Evolutionary conservation across 1,140 invertebrate genomes (phyloP).

Genomic region (Pseudomyrmex cubaensis): DNA sequence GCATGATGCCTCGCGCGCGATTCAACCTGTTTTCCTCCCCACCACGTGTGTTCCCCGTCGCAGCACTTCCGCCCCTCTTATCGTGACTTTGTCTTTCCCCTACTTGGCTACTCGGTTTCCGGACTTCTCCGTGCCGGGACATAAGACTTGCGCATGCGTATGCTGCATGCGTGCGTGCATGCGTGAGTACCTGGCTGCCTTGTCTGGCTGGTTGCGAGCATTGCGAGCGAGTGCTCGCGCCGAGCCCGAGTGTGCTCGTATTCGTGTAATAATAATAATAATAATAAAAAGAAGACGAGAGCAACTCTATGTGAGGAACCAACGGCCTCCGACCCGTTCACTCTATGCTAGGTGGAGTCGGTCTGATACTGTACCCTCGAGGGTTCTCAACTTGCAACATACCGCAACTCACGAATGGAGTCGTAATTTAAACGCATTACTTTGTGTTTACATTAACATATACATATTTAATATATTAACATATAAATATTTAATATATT

Average conservation of each 20-base stretch:
- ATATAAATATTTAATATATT: too few species aligned
- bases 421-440: background rate
- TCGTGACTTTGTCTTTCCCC: slow-evolving; percentile 55
- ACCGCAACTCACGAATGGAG: background rate
- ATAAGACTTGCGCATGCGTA: slow-evolving; percentile 62
- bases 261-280: slow-evolving; percentile 81
- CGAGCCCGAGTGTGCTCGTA: slow-evolving; percentile 68
- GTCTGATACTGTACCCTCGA: slow-evolving; percentile 81
- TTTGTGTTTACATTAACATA: background rate
- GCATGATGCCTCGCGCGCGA: slow-evolving; percentile 80
- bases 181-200: slow-evolving; percentile 68
- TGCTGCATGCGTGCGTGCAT: slow-evolving; percentile 67
- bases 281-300: slow-evolving; percentile 74
- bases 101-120: slow-evolving; percentile 33
- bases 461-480: background rate
- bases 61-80: slow-evolving; percentile 54
- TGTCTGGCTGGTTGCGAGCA: slow-evolving; percentile 52
- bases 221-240: slow-evolving; percentile 51
- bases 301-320: slow-evolving; percentile 84
- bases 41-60: slow-evolving; percentile 57
- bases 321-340: slow-evolving; percentile 84
- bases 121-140: slow-evolving; percentile 16
- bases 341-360: slow-evolving; percentile 84
- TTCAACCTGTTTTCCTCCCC: slow-evolving; percentile 82
- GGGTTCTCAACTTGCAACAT: slow-evolving; percentile 74